A percentile compares a stretch with the other conserved stretches of the same genome.
Conservation (phyloP, 1,140 invertebrate species). For the Drosophila dunni region DNA sequence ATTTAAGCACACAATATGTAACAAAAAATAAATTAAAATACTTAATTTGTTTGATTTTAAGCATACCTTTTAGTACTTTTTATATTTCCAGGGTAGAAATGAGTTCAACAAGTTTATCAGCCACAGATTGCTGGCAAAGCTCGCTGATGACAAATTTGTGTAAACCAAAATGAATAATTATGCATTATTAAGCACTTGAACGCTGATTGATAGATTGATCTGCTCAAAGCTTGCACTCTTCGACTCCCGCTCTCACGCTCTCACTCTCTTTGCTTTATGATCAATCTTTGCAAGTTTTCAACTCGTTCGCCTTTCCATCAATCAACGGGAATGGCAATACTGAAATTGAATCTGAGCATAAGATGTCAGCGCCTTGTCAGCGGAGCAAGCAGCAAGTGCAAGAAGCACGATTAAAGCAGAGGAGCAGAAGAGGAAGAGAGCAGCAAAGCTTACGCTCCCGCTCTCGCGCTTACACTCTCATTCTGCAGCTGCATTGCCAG, state of each 20-base stretch:
- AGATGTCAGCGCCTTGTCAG: constrained; percentile 70
- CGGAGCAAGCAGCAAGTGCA: constrained; percentile 17
- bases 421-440: constrained; percentile 12
- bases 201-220: constrained; percentile 37
- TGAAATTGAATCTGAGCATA: constrained; percentile 72
- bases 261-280: constrained; percentile 18
- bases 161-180: constrained; percentile 14
- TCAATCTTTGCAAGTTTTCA: constrained; percentile 60
- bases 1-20: no score
- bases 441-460: constrained; percentile 41
- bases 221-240: not conserved
- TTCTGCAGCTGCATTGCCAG: constrained; percentile 43
- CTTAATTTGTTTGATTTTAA: no score
- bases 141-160: constrained; percentile 19
- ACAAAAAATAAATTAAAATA: no score
- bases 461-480: constrained; percentile 29
- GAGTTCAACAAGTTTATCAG: constrained; percentile 7
- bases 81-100: not conserved
- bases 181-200: constrained; percentile 19
- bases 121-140: not conserved
- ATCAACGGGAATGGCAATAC: constrained; percentile 55
- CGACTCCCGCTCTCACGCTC: not conserved
- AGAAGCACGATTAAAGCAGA: constrained; percentile 24
- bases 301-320: constrained; percentile 46
- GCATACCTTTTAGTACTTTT: no score